phyloP scores from a whole-genome alignment of 2,797 vertebrate genomes.

The Poeciliopsis presidionis region DNA sequence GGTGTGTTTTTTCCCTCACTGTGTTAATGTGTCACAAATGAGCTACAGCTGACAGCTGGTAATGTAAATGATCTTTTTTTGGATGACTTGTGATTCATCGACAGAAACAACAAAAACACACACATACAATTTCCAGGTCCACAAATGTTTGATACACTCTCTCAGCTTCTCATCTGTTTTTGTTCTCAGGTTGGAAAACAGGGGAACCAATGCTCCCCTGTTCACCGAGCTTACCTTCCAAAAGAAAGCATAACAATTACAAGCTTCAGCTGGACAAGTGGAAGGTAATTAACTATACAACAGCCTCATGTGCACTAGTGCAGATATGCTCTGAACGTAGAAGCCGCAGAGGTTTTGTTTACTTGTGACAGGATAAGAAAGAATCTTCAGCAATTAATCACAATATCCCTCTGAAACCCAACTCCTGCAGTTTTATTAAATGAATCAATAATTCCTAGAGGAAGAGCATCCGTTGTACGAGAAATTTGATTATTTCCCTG shows the following conservation, averaged over 20 bases:
- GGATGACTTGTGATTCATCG: slow-evolving; percentile 23
- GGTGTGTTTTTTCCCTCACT: no score
- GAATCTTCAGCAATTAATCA: slow-evolving; percentile 22
- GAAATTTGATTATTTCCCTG: slow-evolving; percentile 5
- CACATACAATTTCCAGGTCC: not conserved
- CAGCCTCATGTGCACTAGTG: not conserved
- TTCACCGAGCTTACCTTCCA: not conserved
- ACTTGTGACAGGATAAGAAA: slow-evolving; percentile 16
- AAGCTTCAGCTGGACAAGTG: slow-evolving; percentile 7
- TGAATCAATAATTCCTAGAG: slow-evolving; percentile 4
- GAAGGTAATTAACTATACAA: slow-evolving; percentile 22
- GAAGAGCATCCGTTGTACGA: not conserved
- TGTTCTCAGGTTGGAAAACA: slow-evolving; percentile 10
- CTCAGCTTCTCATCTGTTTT: slow-evolving; percentile 21
- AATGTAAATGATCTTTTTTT: slow-evolving; percentile 15
- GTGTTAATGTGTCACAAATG: no score
- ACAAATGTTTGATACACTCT: slow-evolving; percentile 20
- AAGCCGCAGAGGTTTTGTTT: slow-evolving; percentile 18
- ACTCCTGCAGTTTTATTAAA: slow-evolving; percentile 20
- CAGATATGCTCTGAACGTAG: slow-evolving; percentile 20
- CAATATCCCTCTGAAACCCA: slow-evolving; percentile 11
- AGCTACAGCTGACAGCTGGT: slow-evolving; percentile 28
- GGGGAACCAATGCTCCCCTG: slow-evolving; percentile 7
- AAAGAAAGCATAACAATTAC: not conserved
- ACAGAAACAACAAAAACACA: slow-evolving; percentile 9